Base-by-base conservation (phyloP, 23 tunicate species). In the Aplidium turbinatum region DNA sequence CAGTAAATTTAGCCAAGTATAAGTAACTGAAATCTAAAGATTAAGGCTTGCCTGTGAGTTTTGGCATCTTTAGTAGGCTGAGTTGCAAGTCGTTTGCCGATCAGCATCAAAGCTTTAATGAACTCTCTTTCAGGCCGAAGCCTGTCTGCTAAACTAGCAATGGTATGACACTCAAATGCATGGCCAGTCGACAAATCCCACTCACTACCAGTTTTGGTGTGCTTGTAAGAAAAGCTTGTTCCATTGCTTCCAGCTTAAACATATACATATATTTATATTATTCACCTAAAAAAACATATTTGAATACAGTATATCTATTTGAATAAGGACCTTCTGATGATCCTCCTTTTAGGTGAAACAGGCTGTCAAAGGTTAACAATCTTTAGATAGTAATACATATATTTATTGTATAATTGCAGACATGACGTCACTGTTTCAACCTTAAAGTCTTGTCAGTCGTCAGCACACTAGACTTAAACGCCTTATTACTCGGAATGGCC, bases 121-220 rank as follows among this genome's bases (percentile, higher is more conserved):
- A 95, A 95, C 47, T 88, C 97, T 58, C 86, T 67, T 53, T 91
- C 97, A 3, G 97, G 97, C 38, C 32, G 32, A 42, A 91, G 27
- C 33, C 77, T 67, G n/a, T 78, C 79, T 30, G 92, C 82, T 22
- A 71, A 5, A 23, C 76, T 68, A 4, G 79, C 80, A 26, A 42
- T 53, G 25, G 33, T 29, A 4, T 73, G 54, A 69, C 85, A 84
- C 48, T 91, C 86, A 34, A 91, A 91, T 6, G 97, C 97, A 72
- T 91, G 97, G 50, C 97, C 97, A 5, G 97, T 91, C 21, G 97
- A 84, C 2, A 91, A 51, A 84, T 91, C 97, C 97, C 97, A 91
- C 62, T 91, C 92, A 57, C 91, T 84, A 6, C 97, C 97, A 2
- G 81, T 35, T 50, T 48, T 72, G 11, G 24, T 25, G 27, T 81